Percentiles rank a stretch among this genome's conserved stretches.
phyloP scores from a whole-genome alignment of 2,888 invertebrate genomes.

The Campopleginae sp. region DNA sequence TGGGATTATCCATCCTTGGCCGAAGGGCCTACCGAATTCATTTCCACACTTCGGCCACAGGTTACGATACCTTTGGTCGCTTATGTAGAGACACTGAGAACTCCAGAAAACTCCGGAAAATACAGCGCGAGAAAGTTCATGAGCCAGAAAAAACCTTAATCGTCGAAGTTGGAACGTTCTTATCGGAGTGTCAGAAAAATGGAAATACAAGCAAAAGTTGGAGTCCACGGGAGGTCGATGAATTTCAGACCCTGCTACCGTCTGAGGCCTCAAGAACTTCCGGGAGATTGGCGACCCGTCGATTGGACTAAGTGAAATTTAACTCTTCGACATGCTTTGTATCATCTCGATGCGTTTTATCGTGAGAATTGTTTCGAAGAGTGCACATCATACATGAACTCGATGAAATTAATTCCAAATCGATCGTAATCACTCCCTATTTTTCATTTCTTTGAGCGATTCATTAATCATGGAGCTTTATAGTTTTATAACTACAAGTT shows the following conservation, averaged over 20 bases:
- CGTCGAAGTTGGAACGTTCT: background rate
- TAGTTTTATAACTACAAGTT: background rate
- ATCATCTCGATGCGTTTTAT: background rate
- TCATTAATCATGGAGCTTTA: slow-evolving; percentile 6
- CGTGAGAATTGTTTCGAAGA: background rate
- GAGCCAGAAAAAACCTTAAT: slow-evolving; percentile 11
- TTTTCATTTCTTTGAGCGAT: background rate
- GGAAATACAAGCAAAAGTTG: background rate
- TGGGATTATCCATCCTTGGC: background rate
- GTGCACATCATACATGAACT: background rate
- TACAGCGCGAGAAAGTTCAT: background rate
- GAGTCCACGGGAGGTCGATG: background rate
- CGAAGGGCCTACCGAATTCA: background rate
- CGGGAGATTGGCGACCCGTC: background rate
- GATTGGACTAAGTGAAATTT: background rate
- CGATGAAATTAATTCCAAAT: background rate
- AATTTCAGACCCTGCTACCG: background rate
- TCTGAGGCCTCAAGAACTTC: background rate
- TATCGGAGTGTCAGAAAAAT: slow-evolving; percentile 1
- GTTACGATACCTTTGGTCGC: background rate
- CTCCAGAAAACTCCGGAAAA: background rate
- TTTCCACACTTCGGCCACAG: background rate
- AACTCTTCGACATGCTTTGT: background rate
- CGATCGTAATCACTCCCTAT: slow-evolving; percentile 5
- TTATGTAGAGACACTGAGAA: too few relatives aligned